Base-by-base conservation (phyloP, 2,888 invertebrate genomes). In the Oxycera nigricornis region DNA sequence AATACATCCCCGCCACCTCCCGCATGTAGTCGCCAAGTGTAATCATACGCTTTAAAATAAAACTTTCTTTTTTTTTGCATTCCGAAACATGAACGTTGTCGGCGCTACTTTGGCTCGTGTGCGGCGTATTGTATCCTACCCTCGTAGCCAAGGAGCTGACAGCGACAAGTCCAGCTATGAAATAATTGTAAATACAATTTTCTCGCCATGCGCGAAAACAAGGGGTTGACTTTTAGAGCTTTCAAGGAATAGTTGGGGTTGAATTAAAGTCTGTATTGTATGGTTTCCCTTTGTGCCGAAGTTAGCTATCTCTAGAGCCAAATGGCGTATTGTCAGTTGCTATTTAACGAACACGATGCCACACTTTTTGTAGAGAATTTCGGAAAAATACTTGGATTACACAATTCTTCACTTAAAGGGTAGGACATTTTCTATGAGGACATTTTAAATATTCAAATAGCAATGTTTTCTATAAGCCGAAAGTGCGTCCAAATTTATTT, bases 1-100 rank as follows among this genome's bases (percentile, higher is more conserved):
- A 55, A 70, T 55, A 55, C 70, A 70, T 35, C 70, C 20, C 31
- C 70, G 22, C 14, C 46, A 28, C 20, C 22, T 2, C 6, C 35
- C 17, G 17, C 65, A n/a, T 39, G 17, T 14, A 30, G 65, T 41
- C 35, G 65, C 26, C 65, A 41, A 65, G 41, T 41, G 39, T 65
- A 65, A 55, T 70, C 26, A 55, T 28, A 52, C 70, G 70, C 31
- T 28, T 70, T 52, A 55, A 70, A 52, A 55, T 52, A 70, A 67
- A 17, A 46, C 30, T 30, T 70, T 52, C 70, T 55, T n/a, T 52
- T 70, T 55, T 52, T 22, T 24, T 24, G 50, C 70, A 70, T 70
- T 70, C 70, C 70, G 70, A 70, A 52, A 35, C 55, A 70, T 4
- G 7, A 31, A 20, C 52, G 31, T 31, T 31, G 52, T 70, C 46